Conservation (phyloP, 1,140 invertebrate species). For the Zophobas morio region DNA sequence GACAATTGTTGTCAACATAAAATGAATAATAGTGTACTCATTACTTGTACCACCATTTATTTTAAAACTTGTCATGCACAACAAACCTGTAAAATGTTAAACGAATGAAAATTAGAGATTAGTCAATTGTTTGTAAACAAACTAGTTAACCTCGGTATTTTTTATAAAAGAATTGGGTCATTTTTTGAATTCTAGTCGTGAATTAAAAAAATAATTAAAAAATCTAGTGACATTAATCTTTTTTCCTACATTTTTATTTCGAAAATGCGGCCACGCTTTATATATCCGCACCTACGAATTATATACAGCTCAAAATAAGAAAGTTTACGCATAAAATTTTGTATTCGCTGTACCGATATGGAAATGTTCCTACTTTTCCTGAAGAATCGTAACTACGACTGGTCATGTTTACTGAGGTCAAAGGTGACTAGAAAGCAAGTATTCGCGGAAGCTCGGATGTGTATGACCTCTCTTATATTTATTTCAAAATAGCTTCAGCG, state of each 20-base stretch:
- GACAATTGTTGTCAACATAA: too few relatives aligned
- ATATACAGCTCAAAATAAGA: too few relatives aligned
- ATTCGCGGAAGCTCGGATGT: slow-evolving; percentile 23
- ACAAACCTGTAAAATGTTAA: not conserved
- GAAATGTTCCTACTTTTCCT: not conserved
- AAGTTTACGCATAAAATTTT: slow-evolving; percentile 15
- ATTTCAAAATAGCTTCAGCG: slow-evolving; percentile 25
- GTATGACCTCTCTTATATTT: slow-evolving; percentile 21
- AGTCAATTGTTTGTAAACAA: slow-evolving; percentile 4
- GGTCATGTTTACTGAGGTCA: slow-evolving; percentile 28
- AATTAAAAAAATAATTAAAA: slow-evolving; percentile 1
- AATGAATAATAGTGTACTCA: too few relatives aligned
- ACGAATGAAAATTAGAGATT: slow-evolving; percentile 11
- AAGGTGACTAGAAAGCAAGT: slow-evolving; percentile 38
- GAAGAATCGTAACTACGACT: slow-evolving; percentile 4
- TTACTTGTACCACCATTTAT: not conserved
- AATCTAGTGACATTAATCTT: not conserved
- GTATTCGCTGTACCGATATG: slow-evolving; percentile 6
- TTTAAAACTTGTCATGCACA: not conserved
- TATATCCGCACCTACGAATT: too few relatives aligned
- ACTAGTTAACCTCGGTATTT: slow-evolving; percentile 6
- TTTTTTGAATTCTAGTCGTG: too few relatives aligned
- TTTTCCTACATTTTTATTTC: too few relatives aligned
- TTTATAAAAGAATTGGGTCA: slow-evolving; percentile 27
- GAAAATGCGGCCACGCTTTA: too few relatives aligned